Percentiles rank a stretch among this genome's conserved stretches.
phyloP scores from a whole-genome alignment of 2,113 vertebrate genomes.

The Chamaea fasciata region DNA sequence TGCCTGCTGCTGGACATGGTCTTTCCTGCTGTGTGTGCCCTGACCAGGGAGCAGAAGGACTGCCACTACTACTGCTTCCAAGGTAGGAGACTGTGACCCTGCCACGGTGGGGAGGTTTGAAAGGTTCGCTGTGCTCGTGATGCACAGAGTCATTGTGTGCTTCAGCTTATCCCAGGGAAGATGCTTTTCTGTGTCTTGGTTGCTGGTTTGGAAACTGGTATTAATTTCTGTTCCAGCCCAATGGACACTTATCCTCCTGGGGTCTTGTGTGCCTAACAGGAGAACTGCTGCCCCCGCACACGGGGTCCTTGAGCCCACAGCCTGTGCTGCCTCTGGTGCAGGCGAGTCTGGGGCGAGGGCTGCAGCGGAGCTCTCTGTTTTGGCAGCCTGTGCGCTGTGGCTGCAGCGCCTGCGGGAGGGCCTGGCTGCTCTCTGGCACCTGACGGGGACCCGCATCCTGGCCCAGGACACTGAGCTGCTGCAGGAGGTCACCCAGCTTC shows the following conservation, averaged over 20 bases:
- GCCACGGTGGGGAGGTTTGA: rapidly evolving
- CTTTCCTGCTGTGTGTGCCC: conserved; percentile 70
- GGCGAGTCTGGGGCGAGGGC: rapidly evolving
- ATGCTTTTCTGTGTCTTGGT: neutral
- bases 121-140: neutral
- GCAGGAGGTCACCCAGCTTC: conserved; percentile 67
- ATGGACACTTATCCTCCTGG: neutral
- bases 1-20: conserved; percentile 76
- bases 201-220: neutral
- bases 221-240: neutral
- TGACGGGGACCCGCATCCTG: conserved; percentile 57
- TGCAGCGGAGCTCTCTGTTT: neutral
- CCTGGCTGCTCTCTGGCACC: conserved; percentile 68
- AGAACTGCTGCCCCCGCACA: neutral
- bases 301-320: rapidly evolving
- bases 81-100: conserved; percentile 56
- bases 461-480: conserved; percentile 41
- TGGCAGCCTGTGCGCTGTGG: conserved; percentile 80
- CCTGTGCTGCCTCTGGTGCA: rapidly evolving
- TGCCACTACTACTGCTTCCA: conserved; percentile 82
- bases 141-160: rapidly evolving
- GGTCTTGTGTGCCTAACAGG: rapidly evolving
- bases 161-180: neutral
- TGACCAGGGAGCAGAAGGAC: conserved; percentile 76
- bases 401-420: conserved; percentile 77